Percentiles rank a stretch among this genome's conserved stretches.
These are phyloP conservation scores for Ceyx melanurus DNA, from an alignment of 2,113 vertebrate genomes.

Conservation along the genomic window DNA sequence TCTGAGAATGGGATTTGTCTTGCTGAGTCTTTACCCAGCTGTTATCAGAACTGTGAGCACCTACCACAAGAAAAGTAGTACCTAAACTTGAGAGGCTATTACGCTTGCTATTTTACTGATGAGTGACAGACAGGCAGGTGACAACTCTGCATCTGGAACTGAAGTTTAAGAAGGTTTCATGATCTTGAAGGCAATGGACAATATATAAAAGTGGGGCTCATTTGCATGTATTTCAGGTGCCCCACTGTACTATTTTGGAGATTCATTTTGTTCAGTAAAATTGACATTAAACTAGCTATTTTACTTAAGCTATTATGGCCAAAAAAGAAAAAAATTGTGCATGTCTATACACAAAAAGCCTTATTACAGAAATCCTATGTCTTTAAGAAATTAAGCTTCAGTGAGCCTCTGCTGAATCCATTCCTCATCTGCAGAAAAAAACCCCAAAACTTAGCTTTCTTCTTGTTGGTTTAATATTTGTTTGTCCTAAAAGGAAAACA, in stretches of 20 bases:
- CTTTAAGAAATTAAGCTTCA: background rate
- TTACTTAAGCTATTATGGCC: background rate
- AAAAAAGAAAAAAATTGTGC: background rate
- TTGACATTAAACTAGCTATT: background rate
- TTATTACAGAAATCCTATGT: background rate
- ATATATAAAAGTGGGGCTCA: background rate
- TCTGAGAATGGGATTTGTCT: background rate
- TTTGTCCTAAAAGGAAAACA: background rate
- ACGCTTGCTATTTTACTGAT: background rate
- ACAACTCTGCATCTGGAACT: background rate
- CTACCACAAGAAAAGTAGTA: background rate
- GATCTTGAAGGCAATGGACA: background rate
- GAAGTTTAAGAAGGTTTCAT: background rate
- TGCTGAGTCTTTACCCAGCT: background rate
- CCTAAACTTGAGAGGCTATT: background rate
- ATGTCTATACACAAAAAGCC: background rate
- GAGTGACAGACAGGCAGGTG: background rate
- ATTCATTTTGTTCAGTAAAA: background rate
- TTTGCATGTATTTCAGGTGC: accelerated
- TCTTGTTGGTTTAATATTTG: background rate
- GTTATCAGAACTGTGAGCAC: background rate
- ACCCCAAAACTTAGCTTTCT: background rate
- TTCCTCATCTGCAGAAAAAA: background rate
- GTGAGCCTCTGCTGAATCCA: background rate
- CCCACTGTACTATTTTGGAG: background rate